A percentile compares a stretch with the other conserved stretches of the same genome.
Evolutionary conservation across 2,888 invertebrate genomes (phyloP).

Genomic region (Malachius bipustulatus): DNA sequence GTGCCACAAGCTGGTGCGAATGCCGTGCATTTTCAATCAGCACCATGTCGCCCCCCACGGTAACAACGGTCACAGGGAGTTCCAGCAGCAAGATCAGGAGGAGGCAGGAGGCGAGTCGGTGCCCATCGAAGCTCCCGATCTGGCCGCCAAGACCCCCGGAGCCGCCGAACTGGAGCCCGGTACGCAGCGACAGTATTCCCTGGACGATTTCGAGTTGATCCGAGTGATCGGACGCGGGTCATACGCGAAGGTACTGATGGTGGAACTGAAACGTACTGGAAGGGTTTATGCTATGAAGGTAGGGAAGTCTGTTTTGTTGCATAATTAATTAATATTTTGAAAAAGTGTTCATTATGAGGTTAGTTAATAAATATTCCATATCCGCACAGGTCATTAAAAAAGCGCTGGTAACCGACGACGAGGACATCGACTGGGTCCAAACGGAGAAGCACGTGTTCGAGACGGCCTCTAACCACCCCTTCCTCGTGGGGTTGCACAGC

Average conservation of each 20-base stretch:
- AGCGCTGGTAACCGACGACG: slow-evolving; percentile 95
- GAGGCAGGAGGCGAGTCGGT: slow-evolving; percentile 50
- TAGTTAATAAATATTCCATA: no score
- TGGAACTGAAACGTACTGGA: slow-evolving; percentile 87
- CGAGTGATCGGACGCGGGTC: slow-evolving; percentile 98
- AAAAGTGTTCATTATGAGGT: no score
- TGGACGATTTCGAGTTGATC: slow-evolving; percentile 95
- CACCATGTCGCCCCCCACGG: no score
- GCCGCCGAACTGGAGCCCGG: slow-evolving; percentile 32
- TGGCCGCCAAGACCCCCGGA: slow-evolving; percentile 35
- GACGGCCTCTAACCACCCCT: slow-evolving; percentile 98
- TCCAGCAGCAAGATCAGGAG: no score
- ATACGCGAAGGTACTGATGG: slow-evolving; percentile 98
- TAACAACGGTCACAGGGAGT: no score
- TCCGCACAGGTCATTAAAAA: no score
- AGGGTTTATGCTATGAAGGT: slow-evolving; percentile 98
- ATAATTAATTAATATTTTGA: no score
- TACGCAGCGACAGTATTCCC: slow-evolving; percentile 52
- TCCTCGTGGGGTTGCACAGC: slow-evolving; percentile 96
- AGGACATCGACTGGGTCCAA: slow-evolving; percentile 95
- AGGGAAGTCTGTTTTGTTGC: no score
- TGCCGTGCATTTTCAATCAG: no score
- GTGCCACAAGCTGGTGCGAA: no score
- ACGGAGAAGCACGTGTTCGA: slow-evolving; percentile 99
- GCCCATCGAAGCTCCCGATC: slow-evolving; percentile 48